Percentiles rank a stretch among this genome's conserved stretches.
phyloP scores from a whole-genome alignment of 2,797 vertebrate genomes.

The Rhabdophis nuchalis region DNA sequence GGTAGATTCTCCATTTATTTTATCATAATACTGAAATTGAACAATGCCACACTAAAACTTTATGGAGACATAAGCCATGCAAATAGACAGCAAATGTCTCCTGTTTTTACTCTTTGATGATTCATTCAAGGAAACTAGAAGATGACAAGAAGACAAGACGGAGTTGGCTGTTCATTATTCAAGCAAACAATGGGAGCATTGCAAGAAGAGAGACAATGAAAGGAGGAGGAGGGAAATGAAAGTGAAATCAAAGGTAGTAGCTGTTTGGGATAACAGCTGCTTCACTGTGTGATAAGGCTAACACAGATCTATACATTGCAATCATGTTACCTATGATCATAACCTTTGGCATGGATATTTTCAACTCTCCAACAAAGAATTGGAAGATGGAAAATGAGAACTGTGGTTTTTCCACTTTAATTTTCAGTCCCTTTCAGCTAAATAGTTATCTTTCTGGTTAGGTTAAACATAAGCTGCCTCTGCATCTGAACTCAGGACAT shows the following conservation, averaged over 20 bases:
- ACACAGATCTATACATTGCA: not conserved
- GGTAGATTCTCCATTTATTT: not conserved
- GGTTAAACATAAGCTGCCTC: not conserved
- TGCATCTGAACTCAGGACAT: not conserved
- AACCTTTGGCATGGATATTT: not conserved
- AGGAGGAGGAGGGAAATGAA: not conserved
- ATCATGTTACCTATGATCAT: not conserved
- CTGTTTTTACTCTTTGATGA: not conserved
- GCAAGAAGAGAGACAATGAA: not conserved
- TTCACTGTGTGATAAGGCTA: not conserved
- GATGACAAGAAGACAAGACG: not conserved
- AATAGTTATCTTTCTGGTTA: not conserved
- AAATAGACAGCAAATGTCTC: not conserved
- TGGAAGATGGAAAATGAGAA: too few species aligned
- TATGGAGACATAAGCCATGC: not conserved
- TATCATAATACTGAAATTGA: not conserved
- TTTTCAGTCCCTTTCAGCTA: not conserved
- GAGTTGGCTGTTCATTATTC: not conserved
- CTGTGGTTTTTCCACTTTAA: not conserved
- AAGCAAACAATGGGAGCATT: not conserved
- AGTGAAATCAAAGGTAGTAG: not conserved
- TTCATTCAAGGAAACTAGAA: not conserved
- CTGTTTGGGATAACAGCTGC: not conserved
- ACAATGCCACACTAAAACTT: not conserved
- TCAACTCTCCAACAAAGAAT: not conserved